Conservation (phyloP, 1,140 invertebrate genomes). For the Mizuhopecten yessoensis region DNA sequence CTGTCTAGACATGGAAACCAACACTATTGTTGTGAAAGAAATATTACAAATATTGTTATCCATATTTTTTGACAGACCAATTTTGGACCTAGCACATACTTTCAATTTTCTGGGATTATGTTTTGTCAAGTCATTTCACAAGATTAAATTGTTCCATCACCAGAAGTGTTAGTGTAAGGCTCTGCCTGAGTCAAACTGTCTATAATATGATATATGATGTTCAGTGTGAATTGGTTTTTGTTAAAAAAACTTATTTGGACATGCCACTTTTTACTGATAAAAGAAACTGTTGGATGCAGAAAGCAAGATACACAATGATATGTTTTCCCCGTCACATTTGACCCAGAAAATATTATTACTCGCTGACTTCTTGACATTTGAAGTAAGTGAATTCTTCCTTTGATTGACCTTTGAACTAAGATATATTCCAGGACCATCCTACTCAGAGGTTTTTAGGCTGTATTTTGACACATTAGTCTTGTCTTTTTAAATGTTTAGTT, state of each 20-base stretch:
- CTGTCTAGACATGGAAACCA: neutral
- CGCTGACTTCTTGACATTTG: neutral
- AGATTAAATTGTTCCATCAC: constrained; percentile 19
- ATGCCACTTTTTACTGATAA: neutral
- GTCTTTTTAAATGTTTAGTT: too few relatives aligned
- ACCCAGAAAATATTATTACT: neutral
- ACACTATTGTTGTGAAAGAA: constrained; percentile 17
- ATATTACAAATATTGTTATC: constrained; percentile 30
- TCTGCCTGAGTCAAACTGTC: too few relatives aligned
- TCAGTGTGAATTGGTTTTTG: neutral
- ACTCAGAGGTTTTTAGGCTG: too few relatives aligned
- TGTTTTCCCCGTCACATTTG: neutral
- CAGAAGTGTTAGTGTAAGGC: neutral
- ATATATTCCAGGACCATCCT: too few relatives aligned
- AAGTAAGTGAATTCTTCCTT: neutral
- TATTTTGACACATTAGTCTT: too few relatives aligned
- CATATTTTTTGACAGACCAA: constrained; percentile 28
- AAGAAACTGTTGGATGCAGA: neutral
- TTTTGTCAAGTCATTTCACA: constrained; percentile 20
- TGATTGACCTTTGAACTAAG: neutral
- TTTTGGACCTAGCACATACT: constrained; percentile 6
- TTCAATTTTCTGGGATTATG: constrained; percentile 26
- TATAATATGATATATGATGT: neutral
- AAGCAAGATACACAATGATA: neutral
- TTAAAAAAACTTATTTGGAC: neutral